Base-by-base conservation (phyloP, 2,113 vertebrate genomes). In the Nothobranchius kuhntae region DNA sequence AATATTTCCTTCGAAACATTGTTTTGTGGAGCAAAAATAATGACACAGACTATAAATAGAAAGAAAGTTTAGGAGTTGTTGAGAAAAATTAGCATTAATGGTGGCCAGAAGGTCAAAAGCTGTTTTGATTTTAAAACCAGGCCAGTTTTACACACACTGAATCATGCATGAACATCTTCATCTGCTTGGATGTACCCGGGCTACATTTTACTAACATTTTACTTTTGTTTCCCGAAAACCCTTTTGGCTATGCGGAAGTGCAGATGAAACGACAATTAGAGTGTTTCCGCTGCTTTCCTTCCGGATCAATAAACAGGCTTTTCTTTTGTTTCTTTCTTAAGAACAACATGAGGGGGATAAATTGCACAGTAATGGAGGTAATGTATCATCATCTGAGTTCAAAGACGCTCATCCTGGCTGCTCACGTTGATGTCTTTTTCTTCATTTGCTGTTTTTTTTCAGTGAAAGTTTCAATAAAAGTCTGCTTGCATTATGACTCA, bases 291-390 rank as follows among this genome's bases (percentile, higher is more conserved):
- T 51, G 36, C 68, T 51, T 70, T 76, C 78, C 52, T 82, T 69
- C 73, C 65, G 65, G 59, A 80, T 86, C 83, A 86, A 82, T 93
- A 82, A 90, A 89, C 77, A 42, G 67, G 68, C n/a, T 81, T 74
- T 71, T 69, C 57, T 65, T 78, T 68, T 83, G 35, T 89, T 77
- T 88, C 73, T 85, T 74, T 83, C 77, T 65, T 44, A 89, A 93
- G 93, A 94, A 89, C 91, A 93, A 93, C 93, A 93, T 73, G 93
- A 94, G 85, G 93, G 93, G 70, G 92, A 94, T 84, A 91, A 89
- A 85, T 89, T 93, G 83, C 92, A 92, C 80, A 92, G 85, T 87
- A 92, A 93, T 7, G 93, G 89, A 93, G 93, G 93, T 94, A 91
- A 93, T 73, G 87, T 86, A 91, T 89, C 68, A 57, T 84, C 81